phyloP scores from a whole-genome alignment of 2,888 invertebrate species.

The Drosophila kanekoi region DNA sequence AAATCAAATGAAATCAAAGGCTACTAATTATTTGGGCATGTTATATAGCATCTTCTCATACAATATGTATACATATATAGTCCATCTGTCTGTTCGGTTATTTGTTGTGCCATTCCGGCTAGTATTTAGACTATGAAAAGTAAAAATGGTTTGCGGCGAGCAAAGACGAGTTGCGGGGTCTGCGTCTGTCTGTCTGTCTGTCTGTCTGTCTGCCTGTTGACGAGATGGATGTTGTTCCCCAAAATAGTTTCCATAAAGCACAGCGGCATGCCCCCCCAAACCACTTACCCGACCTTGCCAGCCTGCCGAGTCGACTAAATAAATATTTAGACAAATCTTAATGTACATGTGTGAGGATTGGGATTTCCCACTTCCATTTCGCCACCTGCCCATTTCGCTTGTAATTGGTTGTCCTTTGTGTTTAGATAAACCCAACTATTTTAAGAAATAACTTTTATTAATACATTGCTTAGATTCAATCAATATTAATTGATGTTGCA shows the following conservation, averaged over 20 bases:
- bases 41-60: constrained; percentile 41
- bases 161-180: not conserved
- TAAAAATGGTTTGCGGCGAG: constrained; percentile 27
- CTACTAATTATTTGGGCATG: constrained; percentile 59
- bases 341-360: constrained; percentile 30
- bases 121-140: constrained; percentile 54
- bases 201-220: constrained; percentile 37
- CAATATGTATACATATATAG: not conserved
- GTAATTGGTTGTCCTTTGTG: constrained; percentile 18
- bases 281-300: constrained; percentile 60
- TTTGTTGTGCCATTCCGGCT: constrained; percentile 34
- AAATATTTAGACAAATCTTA: constrained; percentile 74
- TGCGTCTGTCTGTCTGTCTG: constrained; percentile 6
- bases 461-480: too few species aligned
- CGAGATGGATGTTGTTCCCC: constrained; percentile 54
- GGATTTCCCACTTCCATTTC: constrained; percentile 23
- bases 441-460: too few species aligned
- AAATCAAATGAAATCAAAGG: constrained; percentile 53
- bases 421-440: not conserved
- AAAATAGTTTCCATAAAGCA: constrained; percentile 51
- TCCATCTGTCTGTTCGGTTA: constrained; percentile 13
- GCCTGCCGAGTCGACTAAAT: constrained; percentile 49
- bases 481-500: too few species aligned
- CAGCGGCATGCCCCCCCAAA: constrained; percentile 1
- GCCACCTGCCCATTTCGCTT: constrained; percentile 17